Conservation (phyloP, 1,140 invertebrate genomes). For the Heliothis subflexa region DNA sequence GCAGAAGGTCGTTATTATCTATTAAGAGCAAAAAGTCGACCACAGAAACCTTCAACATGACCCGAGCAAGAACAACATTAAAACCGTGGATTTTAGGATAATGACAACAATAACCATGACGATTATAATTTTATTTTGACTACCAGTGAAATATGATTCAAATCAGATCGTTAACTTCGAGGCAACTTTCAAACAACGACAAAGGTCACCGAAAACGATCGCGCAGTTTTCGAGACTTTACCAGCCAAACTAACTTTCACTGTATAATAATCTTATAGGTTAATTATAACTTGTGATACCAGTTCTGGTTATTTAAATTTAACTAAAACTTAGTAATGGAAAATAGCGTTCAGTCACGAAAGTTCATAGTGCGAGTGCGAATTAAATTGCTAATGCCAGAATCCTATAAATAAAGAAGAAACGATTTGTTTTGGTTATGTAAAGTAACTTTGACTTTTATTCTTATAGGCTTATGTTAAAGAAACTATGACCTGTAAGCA, state of each 20-base stretch:
- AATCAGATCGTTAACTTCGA: background rate
- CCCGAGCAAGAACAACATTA: too few species aligned
- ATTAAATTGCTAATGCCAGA: too few species aligned
- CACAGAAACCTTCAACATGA: too few species aligned
- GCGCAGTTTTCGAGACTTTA: conserved; percentile 4
- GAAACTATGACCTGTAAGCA: too few species aligned
- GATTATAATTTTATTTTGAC: too few species aligned
- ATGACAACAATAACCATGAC: too few species aligned
- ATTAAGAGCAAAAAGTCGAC: background rate
- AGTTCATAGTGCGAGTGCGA: too few species aligned
- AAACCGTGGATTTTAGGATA: too few species aligned
- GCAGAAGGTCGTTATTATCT: background rate
- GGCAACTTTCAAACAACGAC: conserved; percentile 30
- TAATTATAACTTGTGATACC: conserved; percentile 12
- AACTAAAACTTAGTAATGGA: background rate
- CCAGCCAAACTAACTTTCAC: conserved; percentile 32
- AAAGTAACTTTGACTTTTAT: too few species aligned
- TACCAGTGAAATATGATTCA: conserved; percentile 4
- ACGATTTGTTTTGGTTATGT: too few species aligned
- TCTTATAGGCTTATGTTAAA: too few species aligned
- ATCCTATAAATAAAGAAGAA: too few species aligned
- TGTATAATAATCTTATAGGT: conserved; percentile 5
- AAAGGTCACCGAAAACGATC: background rate
- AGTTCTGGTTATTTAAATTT: background rate
- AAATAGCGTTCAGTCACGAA: background rate